Evolutionary conservation across 1,140 invertebrate species (phyloP), one percentile per base, ranked within the genome.

Genomic region (Lucilia sericata): DNA sequence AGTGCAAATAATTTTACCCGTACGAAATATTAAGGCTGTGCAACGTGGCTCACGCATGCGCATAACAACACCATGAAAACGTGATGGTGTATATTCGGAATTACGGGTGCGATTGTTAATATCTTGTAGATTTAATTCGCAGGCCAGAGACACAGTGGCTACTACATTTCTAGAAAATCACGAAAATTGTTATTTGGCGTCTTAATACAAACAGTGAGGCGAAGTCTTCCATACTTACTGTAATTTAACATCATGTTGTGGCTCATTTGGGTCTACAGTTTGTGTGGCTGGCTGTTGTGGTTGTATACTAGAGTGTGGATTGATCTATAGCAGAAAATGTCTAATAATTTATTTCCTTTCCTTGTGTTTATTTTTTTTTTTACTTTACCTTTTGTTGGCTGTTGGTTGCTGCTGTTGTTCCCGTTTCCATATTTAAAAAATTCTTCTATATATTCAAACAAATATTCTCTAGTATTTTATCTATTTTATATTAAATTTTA

Each of bases 61-160:
- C 98, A 99, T 99, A 17, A 99, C 97, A 5, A 99, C 95, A 51
- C 99, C 99, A 90, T 98, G 97, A 93, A 99, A 99, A 88, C 99
- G 95, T 81, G 97, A 96, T 42, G 99, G 99, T 92, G 99, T 99
- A 87, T 99, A 99, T 92, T 99, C 99, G 0, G 99, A 99, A 93
- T 99, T 99, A 89, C 99, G 94, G 10, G 99, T 99, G 87, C 98
- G 95, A 42, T 98, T 95, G 86, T 99, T 99, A 85, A 99, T 99
- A 85, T 96, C 95, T 88, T 96, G 94, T 25, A 99, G 92, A 91
- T 98, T 95, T 82, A 99, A 91, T 91, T 96, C 95, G 90, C 96
- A 97, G 34, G 95, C 95, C 75, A 99, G 92, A 89, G 97, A 98
- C 0, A 99, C 97, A 70, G 98, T 99, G 34, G 98, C 97, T 0